These are phyloP conservation scores for Aegithalos caudatus DNA, from an alignment of 2,113 vertebrate genomes.

Conservation along the genomic window DNA sequence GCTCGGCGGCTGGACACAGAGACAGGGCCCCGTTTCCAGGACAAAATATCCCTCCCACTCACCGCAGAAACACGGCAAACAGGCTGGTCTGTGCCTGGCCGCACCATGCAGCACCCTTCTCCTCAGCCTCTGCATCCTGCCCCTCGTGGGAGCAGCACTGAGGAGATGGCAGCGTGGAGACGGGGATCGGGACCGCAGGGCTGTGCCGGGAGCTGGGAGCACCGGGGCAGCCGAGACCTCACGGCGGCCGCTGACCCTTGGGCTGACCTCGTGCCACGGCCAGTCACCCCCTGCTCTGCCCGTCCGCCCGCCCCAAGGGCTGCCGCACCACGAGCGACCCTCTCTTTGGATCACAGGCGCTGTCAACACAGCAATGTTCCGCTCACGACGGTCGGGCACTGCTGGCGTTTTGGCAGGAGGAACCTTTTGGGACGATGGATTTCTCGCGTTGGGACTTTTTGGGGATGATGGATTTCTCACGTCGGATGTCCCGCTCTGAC, in stretches of 20 bases:
- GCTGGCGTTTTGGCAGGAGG: neutral
- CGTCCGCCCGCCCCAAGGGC: fast-evolving
- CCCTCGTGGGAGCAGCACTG: neutral
- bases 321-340: neutral
- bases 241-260: fast-evolving
- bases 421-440: neutral
- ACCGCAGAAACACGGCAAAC: neutral
- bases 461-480: neutral
- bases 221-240: fast-evolving
- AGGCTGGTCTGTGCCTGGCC: fast-evolving
- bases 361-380: neutral
- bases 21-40: neutral
- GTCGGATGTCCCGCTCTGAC: neutral
- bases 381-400: neutral
- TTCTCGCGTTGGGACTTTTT: neutral
- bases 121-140: fast-evolving
- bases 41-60: neutral
- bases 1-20: fast-evolving
- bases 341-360: neutral
- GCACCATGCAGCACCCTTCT: fast-evolving
- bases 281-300: neutral
- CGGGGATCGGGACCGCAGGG: neutral
- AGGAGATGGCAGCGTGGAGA: neutral
- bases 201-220: neutral
- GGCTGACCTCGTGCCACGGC: neutral